Base-by-base conservation (phyloP, 2,888 invertebrate species). In the Apamea anceps region DNA sequence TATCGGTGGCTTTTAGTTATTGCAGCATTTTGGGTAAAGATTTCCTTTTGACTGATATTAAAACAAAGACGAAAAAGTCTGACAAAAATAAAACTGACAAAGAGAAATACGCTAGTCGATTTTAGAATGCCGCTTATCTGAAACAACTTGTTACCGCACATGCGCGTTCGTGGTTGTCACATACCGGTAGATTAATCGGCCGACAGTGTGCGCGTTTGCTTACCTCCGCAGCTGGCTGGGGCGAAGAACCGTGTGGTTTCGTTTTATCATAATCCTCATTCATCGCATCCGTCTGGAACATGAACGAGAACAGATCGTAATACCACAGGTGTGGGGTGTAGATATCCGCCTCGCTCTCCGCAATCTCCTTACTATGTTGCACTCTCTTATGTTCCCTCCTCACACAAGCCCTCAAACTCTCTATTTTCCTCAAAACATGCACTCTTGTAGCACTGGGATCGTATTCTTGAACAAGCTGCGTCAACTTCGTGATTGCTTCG, bases 401-500 rank as follows among this genome's bases (percentile, higher is more conserved):
- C 82, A 95, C 94, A 86, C 96, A 96, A 13, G 96, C 96, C 54
- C 96, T 93, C 82, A 96, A 86, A 87, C 96, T 96, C 89, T 96
- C 96, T 63, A 96, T 96, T 89, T 96, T 96, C 75, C 96, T 92
- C 86, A 96, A 85, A 8, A 96, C 94, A 74, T 96, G 96, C 6
- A 96, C 96, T 65, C 95, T 91, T 0, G 96, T 96, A 37, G 96
- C 96, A 15, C 91, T 92, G 28, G 94, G 92, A 62, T 96, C 95
- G 79, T 94, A 94, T 74, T 94, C 91, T 79, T 95, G 95, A 0
- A 96, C 94, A 25, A 96, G 87, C 48, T 92, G 89, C 0, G 96
- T 96, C 72, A 96, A 84, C 85, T 93, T 94, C 0, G 94, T 92
- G 25, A 96, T 90, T 0, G 96, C 96, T 28, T 95, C 94, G 76